Evolutionary conservation across 2,113 vertebrate genomes (phyloP).

Genomic region (Rattus rattus): DNA sequence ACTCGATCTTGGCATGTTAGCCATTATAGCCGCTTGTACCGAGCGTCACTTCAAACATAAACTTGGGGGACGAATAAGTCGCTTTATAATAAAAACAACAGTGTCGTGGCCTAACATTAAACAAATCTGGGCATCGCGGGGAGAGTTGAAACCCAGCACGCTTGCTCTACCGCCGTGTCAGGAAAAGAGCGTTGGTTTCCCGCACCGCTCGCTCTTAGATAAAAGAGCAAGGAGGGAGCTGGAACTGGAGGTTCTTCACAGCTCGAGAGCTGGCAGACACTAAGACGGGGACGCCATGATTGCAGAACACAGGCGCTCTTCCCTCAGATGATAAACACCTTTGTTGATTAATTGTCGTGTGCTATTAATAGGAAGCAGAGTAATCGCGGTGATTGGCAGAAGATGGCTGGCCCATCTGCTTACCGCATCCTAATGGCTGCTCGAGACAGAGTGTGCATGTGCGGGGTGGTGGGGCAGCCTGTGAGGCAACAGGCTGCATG

Average conservation of each 20-base stretch:
- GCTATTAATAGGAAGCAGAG: conserved; percentile 53
- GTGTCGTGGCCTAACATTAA: not conserved
- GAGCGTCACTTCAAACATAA: not conserved
- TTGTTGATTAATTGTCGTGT: conserved; percentile 61
- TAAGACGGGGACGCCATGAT: conserved; percentile 15
- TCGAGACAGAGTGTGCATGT: conserved; percentile 1
- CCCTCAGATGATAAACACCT: conserved; percentile 69
- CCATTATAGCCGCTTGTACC: not conserved
- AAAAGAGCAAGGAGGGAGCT: not conserved
- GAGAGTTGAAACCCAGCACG: not conserved
- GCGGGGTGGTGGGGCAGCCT: not conserved
- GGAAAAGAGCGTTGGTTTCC: not conserved
- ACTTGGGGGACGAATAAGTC: not conserved
- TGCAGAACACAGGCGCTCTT: conserved; percentile 42
- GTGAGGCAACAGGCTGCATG: not conserved
- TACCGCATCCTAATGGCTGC: not conserved
- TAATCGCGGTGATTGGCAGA: conserved; percentile 48
- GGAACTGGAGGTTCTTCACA: accelerated
- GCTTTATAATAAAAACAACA: not conserved
- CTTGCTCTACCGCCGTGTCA: not conserved
- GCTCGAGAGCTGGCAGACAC: conserved; percentile 15
- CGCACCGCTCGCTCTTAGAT: accelerated
- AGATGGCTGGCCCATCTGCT: conserved; percentile 46
- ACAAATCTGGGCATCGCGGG: not conserved
- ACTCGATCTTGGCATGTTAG: accelerated